Percentiles rank a stretch among this genome's conserved stretches.
These are phyloP conservation scores for Symphodus melops DNA, from an alignment of 2,113 vertebrate genomes.

Conservation along the genomic window DNA sequence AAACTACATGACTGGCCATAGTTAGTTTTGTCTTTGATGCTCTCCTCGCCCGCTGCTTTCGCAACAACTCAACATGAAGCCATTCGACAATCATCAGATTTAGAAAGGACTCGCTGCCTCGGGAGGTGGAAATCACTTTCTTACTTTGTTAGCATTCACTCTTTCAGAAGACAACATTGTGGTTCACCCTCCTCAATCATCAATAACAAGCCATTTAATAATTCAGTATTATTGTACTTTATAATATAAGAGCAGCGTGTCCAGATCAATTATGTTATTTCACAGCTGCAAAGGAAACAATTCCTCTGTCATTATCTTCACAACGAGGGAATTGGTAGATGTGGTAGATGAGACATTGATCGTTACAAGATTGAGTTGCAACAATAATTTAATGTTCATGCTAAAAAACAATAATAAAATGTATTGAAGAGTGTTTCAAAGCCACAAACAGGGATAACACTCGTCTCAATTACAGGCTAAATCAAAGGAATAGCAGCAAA, in stretches of 20 bases:
- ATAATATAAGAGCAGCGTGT: constrained; percentile 47
- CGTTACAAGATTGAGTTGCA: not conserved
- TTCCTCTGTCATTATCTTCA: constrained; percentile 38
- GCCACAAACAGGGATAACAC: not conserved
- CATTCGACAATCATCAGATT: constrained; percentile 56
- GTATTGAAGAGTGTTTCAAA: not conserved
- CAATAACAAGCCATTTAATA: constrained; percentile 48
- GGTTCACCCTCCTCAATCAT: constrained; percentile 53
- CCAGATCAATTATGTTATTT: constrained; percentile 32
- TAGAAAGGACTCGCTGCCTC: constrained; percentile 52
- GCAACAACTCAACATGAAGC: constrained; percentile 50
- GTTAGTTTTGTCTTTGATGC: not conserved
- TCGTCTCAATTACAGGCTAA: not conserved
- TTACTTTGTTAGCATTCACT: constrained; percentile 41
- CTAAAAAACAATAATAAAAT: not conserved
- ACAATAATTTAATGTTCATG: constrained; percentile 10
- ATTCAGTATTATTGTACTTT: constrained; percentile 54
- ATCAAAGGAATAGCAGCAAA: not conserved
- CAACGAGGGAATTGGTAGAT: constrained; percentile 12
- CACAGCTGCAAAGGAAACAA: constrained; percentile 41
- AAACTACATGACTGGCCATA: not conserved
- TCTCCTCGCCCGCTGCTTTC: constrained; percentile 37
- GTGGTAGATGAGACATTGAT: not conserved
- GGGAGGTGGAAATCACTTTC: constrained; percentile 50
- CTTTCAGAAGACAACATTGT: constrained; percentile 62